Evolutionary conservation across 2,888 invertebrate genomes (phyloP), one percentile per base, ranked within the genome.

Genomic region (Tenthredo mesomela): DNA sequence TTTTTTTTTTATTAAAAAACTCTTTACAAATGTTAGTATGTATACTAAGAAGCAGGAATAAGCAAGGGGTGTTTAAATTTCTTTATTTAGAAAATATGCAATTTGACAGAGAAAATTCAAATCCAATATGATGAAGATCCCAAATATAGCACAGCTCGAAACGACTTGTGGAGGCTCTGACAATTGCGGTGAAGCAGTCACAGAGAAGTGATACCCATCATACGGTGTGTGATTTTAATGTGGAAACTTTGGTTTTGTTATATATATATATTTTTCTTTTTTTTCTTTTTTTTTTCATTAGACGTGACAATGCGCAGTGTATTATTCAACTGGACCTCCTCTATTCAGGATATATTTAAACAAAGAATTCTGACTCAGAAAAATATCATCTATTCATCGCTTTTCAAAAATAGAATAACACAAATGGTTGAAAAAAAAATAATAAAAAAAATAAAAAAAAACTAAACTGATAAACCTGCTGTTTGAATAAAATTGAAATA

Each of bases 61-160:
- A 86, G 85, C 80, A 78, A 80, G 73, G 71, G 73, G 78, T 82
- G 61, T 67, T 82, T 75, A 83, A 84, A n/a, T n/a, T 86, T 85
- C 82, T 82, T 73, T 80, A 75, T 87, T 86, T 78, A 84, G 82
- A 84, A 86, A 86, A 85, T 73, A 85, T 84, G 86, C 86, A 86
- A 82, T 70, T 43, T 82, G 70, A 82, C 82, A 82, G 47, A 82
- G 47, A 82, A 82, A 82, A 29, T 82, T 47, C 15, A 70, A 84
- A 70, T 85, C 80, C 82, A 78, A 82, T 85, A 67, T 85, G 84
- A 18, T 70, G 84, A 70, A 85, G 78, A 70, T 85, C 78, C 82
- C 43, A 85, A 85, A 82, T 85, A 85, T 85, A 85, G 70, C 33
- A 80, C 82, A 85, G 84, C 84, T 78, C 80, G 70, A 85, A 80